Evolutionary conservation across 2,797 vertebrate species (phyloP).

Genomic region (Poecile montanus): DNA sequence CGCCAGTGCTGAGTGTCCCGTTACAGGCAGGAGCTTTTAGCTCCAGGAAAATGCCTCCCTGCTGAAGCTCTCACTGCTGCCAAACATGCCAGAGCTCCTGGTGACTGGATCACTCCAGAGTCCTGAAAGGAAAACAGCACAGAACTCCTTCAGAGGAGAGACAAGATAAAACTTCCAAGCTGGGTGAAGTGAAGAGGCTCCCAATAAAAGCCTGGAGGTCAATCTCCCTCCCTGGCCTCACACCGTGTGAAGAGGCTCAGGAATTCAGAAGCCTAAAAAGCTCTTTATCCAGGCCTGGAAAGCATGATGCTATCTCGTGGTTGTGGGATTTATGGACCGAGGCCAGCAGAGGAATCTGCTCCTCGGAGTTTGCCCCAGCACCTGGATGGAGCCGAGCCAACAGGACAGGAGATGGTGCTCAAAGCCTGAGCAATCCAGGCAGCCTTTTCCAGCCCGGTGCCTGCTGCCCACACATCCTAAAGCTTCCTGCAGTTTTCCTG

Average conservation of each 20-base stretch:
- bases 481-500: background rate
- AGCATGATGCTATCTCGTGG: background rate
- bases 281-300: background rate
- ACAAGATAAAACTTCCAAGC: background rate
- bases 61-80: slow-evolving; percentile 8
- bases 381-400: slow-evolving; percentile 27
- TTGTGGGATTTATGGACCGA: background rate
- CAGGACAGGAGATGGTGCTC: slow-evolving; percentile 54
- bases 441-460: background rate
- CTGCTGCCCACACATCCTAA: background rate
- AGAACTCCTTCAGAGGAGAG: background rate
- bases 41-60: slow-evolving; percentile 31
- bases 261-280: background rate
- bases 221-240: background rate
- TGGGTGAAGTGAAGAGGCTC: background rate
- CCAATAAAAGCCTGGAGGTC: background rate
- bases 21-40: slow-evolving; percentile 53
- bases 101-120: background rate
- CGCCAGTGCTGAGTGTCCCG: slow-evolving; percentile 26
- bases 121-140: background rate
- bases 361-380: background rate
- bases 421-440: background rate
- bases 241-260: background rate
- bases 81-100: background rate
- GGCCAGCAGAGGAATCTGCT: background rate